phyloP scores from a whole-genome alignment of 2,113 vertebrate genomes.

The Petromus typicus region DNA sequence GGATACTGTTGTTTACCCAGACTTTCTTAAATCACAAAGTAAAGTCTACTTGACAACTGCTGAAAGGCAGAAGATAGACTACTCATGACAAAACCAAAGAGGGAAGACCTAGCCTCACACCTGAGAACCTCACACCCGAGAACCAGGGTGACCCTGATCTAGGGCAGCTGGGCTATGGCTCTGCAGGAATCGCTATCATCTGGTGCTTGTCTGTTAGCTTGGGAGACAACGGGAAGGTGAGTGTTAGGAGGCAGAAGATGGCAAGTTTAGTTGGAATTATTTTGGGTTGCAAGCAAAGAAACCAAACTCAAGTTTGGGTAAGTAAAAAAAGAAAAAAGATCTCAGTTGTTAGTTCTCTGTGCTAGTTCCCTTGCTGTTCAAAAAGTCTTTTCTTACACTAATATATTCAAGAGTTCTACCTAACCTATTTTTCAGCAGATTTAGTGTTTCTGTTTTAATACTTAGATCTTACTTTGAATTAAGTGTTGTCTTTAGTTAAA shows the following conservation, averaged over 20 bases:
- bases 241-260: background rate
- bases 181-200: background rate
- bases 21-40: conserved; percentile 35
- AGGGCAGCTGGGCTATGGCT: background rate
- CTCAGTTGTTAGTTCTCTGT: too few species aligned
- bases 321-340: background rate
- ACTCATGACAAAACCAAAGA: background rate
- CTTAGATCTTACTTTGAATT: too few species aligned
- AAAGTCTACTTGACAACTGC: background rate
- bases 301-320: background rate
- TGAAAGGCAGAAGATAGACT: background rate
- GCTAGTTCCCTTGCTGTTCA: too few species aligned
- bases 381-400: too few species aligned
- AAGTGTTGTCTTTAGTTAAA: too few species aligned
- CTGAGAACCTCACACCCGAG: background rate
- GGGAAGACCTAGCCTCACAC: background rate
- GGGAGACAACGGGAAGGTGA: background rate
- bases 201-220: background rate
- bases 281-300: background rate
- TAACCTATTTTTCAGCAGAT: too few species aligned
- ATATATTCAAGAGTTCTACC: too few species aligned
- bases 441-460: too few species aligned
- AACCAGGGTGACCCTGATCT: background rate
- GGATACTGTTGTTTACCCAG: background rate
- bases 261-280: background rate